Evolutionary conservation across 2,113 vertebrate species (phyloP), one percentile per base, ranked within the genome.

Genomic region (Podocnemis expansa): DNA sequence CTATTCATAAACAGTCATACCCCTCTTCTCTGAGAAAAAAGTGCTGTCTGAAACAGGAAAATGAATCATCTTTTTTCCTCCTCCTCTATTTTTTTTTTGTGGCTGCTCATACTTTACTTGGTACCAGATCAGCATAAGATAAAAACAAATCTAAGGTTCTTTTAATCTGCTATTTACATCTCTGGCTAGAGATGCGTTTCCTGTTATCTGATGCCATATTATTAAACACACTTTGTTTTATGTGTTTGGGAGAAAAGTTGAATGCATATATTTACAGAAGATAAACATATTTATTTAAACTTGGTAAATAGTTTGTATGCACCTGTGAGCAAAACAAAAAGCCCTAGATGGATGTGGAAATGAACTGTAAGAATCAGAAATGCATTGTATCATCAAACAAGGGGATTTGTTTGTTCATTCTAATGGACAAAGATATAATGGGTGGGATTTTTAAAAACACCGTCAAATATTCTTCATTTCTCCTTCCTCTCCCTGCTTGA

Each of bases 121-220:
- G 79, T 91, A 91, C 92, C 84, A 95, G 92, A 95, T 93, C 94
- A 92, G 90, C 97, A 87, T 22, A 67, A 58, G 38, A 91, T 83
- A 51, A 95, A 95, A 94, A 93, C 89, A 81, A 93, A 92, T 95
- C 93, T 93, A 96, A 96, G 80, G 96, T 91, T 87, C 52, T 93
- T 73, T 90, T 94, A 82, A 89, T 93, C 16, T 92, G 75, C 87
- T 93, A 93, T 90, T 93, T 79, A 83, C 79, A 86, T 93, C 55
- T 93, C 55, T 93, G 87, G 81, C 55, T 84, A 89, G 55, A 96
- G 90, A 94, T 86, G 58, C 34, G 92, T 92, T 93, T 94, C 60
- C 41, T 94, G 82, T 95, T 83, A 83, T 92, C 54, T 93, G 70
- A 24, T 82, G 38, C 29, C 41, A 84, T 80, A 93, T 58, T 85